Conservation (phyloP, 2,888 invertebrate species). For the Tipula vernalis region DNA sequence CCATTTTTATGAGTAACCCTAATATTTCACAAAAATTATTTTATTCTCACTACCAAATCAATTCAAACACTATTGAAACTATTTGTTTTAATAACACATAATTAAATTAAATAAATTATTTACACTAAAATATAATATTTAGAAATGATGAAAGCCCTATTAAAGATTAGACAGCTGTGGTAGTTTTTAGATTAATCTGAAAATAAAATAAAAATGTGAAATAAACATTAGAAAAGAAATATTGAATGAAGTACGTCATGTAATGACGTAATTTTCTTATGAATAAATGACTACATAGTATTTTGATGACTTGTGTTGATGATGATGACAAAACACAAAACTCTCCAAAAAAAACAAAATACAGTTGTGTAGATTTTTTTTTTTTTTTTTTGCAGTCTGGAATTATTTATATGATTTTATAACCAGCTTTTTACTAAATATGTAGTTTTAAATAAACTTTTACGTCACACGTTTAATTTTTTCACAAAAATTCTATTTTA, state of each 20-base stretch:
- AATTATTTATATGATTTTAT: background rate
- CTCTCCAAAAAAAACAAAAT: background rate
- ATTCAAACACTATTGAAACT: background rate
- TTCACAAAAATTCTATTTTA: background rate
- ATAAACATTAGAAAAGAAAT: background rate
- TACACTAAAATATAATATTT: background rate
- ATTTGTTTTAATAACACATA: background rate
- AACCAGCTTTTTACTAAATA: background rate
- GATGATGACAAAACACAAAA: background rate
- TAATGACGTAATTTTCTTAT: background rate
- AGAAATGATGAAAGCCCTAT: background rate
- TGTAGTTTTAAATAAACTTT: background rate
- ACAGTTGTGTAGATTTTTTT: background rate
- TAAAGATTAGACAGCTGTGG: background rate
- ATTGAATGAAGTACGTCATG: background rate
- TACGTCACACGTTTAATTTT: background rate
- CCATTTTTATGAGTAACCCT: background rate
- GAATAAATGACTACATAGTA: background rate
- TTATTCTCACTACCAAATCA: background rate
- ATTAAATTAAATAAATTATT: background rate
- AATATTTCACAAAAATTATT: background rate
- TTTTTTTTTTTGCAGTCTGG: background rate
- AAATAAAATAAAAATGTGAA: background rate
- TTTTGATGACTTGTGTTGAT: background rate
- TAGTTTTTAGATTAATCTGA: background rate